phyloP scores from a whole-genome alignment of 1,140 invertebrate species.

The Acyrthosiphon pisum region DNA sequence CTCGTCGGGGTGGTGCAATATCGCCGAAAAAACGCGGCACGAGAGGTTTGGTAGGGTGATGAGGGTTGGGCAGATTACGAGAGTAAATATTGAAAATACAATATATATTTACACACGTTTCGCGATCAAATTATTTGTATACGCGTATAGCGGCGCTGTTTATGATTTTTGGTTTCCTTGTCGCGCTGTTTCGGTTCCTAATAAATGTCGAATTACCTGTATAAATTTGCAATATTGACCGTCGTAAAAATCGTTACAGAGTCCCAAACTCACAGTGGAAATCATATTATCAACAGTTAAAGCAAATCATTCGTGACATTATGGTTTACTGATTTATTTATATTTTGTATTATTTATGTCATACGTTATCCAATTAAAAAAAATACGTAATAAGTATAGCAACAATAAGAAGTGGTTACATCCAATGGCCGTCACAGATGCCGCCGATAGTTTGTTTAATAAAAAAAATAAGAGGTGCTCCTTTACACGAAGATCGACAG shows the following conservation, averaged over 20 bases:
- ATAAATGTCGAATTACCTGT: neutral
- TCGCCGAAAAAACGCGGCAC: neutral
- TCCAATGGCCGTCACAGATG: too few species aligned
- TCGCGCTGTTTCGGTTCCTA: too few species aligned
- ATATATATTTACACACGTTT: neutral
- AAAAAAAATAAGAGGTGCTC: too few species aligned
- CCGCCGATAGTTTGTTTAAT: too few species aligned
- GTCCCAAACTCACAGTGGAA: neutral
- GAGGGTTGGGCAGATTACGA: neutral
- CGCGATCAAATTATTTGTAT: neutral
- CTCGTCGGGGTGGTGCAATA: neutral
- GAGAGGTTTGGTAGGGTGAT: neutral
- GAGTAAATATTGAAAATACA: neutral
- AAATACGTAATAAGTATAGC: too few species aligned
- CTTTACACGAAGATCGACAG: neutral
- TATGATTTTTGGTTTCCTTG: neutral
- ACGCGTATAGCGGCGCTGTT: neutral
- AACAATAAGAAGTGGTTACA: too few species aligned
- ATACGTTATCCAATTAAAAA: neutral
- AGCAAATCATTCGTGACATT: neutral
- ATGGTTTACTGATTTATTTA: neutral
- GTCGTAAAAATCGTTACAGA: neutral
- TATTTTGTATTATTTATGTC: neutral
- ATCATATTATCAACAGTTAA: neutral
- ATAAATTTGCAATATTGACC: neutral